These are phyloP conservation scores for Montifringilla adamsi DNA, from an alignment of 2,113 vertebrate genomes.

Conservation along the genomic window DNA sequence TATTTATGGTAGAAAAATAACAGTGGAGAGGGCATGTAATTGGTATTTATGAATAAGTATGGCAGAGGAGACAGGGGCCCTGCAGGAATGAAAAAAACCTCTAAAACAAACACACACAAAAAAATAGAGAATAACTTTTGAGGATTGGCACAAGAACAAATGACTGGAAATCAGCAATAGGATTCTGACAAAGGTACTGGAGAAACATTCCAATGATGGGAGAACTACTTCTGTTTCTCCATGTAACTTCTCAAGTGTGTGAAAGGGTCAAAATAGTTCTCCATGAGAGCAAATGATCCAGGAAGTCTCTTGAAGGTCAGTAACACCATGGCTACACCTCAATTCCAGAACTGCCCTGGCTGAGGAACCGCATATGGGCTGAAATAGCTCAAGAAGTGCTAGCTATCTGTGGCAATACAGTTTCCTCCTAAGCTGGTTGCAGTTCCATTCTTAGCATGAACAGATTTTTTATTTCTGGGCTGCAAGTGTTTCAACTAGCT, in stretches of 20 bases:
- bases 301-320: not conserved
- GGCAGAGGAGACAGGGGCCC: not conserved
- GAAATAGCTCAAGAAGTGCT: not conserved
- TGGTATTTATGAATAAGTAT: not conserved
- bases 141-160: not conserved
- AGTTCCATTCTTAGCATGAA: constrained; percentile 38
- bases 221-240: not conserved
- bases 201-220: not conserved
- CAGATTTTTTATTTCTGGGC: constrained; percentile 48
- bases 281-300: not conserved
- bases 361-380: not conserved
- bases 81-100: not conserved
- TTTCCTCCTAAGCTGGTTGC: not conserved
- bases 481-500: constrained; percentile 40
- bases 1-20: not conserved
- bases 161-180: not conserved
- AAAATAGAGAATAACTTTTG: not conserved
- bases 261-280: not conserved
- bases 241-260: not conserved
- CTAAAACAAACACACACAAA: not conserved
- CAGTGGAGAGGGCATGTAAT: not conserved
- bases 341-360: not conserved
- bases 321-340: not conserved
- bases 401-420: not conserved
- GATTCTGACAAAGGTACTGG: not conserved